A percentile compares a stretch with the other conserved stretches of the same genome.
Conservation (phyloP, 2,797 vertebrate genomes). For the Loris lydekkerianus region DNA sequence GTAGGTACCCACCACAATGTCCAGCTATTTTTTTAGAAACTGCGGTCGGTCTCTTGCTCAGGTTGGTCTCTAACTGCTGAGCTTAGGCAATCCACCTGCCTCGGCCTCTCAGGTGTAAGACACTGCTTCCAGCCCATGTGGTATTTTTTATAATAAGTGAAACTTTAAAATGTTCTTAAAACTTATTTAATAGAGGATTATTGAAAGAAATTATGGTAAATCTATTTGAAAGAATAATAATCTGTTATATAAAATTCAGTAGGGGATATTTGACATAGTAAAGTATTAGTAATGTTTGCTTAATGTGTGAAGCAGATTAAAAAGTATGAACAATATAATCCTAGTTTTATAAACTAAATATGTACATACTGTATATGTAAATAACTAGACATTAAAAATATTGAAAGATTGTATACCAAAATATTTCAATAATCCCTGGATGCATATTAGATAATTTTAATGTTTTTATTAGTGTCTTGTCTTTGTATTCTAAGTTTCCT, state of each 20-base stretch:
- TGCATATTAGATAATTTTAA: neutral
- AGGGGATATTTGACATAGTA: neutral
- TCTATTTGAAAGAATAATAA: conserved; percentile 19
- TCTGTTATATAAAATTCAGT: neutral
- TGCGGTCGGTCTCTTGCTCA: too few species aligned
- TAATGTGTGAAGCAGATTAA: neutral
- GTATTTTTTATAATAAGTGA: neutral
- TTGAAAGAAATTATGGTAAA: conserved; percentile 36
- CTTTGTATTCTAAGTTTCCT: neutral
- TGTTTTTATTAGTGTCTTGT: neutral
- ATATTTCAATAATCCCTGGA: neutral
- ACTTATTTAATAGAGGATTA: conserved; percentile 8
- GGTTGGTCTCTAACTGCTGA: too few species aligned
- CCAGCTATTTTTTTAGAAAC: too few species aligned
- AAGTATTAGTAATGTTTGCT: conserved; percentile 23
- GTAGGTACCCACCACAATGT: too few species aligned
- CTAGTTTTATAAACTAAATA: neutral
- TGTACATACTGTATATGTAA: neutral
- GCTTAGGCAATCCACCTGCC: too few species aligned
- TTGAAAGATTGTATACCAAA: neutral
- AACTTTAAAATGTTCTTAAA: conserved; percentile 37
- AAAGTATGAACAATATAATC: neutral
- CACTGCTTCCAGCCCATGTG: too few species aligned
- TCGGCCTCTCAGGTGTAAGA: too few species aligned
- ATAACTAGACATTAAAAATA: neutral